Percentiles rank a stretch among this genome's conserved stretches.
Conservation (phyloP, 2,797 vertebrate species). For the Buceros bicornis region DNA sequence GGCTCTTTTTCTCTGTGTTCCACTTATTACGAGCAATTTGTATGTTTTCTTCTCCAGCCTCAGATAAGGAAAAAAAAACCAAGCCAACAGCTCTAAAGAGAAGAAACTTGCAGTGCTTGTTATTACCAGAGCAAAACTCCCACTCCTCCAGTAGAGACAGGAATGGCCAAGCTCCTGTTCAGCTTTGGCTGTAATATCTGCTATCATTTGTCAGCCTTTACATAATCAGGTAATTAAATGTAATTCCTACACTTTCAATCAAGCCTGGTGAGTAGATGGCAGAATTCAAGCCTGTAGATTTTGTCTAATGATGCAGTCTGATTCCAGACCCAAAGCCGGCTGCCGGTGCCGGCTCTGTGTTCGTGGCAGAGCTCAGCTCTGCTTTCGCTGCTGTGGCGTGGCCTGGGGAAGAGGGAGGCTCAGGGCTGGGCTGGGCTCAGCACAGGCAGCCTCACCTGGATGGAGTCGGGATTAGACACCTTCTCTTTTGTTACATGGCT, state of each 20-base stretch:
- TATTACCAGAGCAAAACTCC: conserved; percentile 5
- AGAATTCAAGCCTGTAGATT: not conserved
- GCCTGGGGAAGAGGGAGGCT: not conserved
- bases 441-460: not conserved
- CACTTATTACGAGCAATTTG: conserved; percentile 52
- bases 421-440: not conserved
- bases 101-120: not conserved
- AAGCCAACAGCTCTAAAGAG: not conserved
- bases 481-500: not conserved
- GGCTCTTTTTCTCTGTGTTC: conserved; percentile 11
- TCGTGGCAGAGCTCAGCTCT: not conserved
- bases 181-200: conserved; percentile 16
- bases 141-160: not conserved
- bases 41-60: conserved; percentile 42
- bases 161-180: not conserved
- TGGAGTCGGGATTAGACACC: not conserved
- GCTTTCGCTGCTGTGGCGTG: fast-evolving
- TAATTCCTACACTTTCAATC: conserved; percentile 60
- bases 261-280: conserved; percentile 58
- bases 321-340: not conserved
- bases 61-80: not conserved
- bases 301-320: conserved; percentile 5
- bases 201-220: conserved; percentile 46
- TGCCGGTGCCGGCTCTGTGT: fast-evolving
- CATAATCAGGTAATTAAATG: conserved; percentile 64